Base-by-base conservation (phyloP, 2,797 vertebrate genomes). In the Fringilla coelebs region DNA sequence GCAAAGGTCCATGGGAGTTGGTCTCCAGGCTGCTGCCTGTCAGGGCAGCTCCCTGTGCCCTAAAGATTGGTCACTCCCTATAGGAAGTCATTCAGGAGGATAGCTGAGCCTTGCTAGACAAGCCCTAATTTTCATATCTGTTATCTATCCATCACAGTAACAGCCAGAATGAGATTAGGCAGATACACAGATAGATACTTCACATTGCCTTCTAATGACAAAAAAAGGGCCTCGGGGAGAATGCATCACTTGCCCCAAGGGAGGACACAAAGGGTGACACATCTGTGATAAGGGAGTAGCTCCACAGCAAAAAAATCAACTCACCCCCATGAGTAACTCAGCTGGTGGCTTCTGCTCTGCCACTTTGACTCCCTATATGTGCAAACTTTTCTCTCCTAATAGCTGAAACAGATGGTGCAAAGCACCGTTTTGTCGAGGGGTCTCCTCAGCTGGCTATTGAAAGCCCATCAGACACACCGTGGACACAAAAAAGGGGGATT, bases 201-300 rank as follows among this genome's bases (percentile, higher is more conserved):
- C 43, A 67, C 91, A 62, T 89, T 80, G 67, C 52, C 20, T 94
- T 74, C 71, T 43, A 31, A 91, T 94, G 93, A 91, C 73, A 63
- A 31, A 78, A 71, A 65, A 67, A 17, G 25, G 46, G 75, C 75
- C 49, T 25, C 17, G 14, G 68, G 80, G 46, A 82, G 52, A 80
- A 80, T 31, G 57, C 1, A 36, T 74, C 88, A 34, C 26, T 77
- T 66, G 88, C 25, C 72, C 38, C 49, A 70, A 29, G 65, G 73
- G 57, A 88, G 34, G 48, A 63, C 66, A 55, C 0, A 6, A 32
- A 86, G 54, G 60, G 67, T 96, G 88, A 82, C 71, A 54, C 54
- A 49, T 45, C 58, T 55, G 52, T 79, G 65, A 45, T 62, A 57
- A 67, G 38, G 55, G 25, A 62, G 24, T 24, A 74, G 16, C 40